phyloP scores from a whole-genome alignment of 2,113 vertebrate species.

The Misgurnus mizolepis region DNA sequence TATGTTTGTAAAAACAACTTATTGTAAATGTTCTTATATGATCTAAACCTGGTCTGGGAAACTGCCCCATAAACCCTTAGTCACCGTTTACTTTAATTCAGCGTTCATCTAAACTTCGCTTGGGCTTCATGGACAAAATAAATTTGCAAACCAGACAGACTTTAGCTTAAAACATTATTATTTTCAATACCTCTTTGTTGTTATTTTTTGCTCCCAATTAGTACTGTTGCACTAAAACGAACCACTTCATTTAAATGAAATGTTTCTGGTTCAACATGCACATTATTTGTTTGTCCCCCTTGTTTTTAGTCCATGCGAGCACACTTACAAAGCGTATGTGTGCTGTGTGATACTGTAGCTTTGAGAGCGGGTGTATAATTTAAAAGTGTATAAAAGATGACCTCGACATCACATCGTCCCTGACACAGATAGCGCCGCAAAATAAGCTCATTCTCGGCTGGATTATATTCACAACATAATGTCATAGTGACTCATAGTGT shows the following conservation, averaged over 20 bases:
- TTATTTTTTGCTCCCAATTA: background rate
- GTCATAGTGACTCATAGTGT: conserved; percentile 21
- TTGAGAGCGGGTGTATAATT: background rate
- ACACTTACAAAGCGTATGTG: background rate
- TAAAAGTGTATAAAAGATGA: conserved; percentile 1
- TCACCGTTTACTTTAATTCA: no score
- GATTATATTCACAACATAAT: conserved; percentile 18
- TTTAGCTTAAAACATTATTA: no score
- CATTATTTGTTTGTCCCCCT: background rate
- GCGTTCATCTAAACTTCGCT: no score
- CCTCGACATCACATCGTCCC: background rate
- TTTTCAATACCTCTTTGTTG: no score
- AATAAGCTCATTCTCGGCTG: background rate
- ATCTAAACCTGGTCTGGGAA: no score
- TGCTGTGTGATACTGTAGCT: background rate
- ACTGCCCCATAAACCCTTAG: no score
- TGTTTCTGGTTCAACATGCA: background rate
- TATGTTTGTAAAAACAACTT: no score
- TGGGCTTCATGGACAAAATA: no score
- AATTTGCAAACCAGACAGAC: no score
- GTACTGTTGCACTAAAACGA: no score
- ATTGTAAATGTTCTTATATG: no score
- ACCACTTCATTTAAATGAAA: background rate
- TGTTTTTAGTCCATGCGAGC: background rate
- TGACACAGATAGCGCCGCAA: background rate